Percentiles rank a stretch among this genome's conserved stretches.
phyloP scores from a whole-genome alignment of 2,113 vertebrate species.

The Strix aluco region DNA sequence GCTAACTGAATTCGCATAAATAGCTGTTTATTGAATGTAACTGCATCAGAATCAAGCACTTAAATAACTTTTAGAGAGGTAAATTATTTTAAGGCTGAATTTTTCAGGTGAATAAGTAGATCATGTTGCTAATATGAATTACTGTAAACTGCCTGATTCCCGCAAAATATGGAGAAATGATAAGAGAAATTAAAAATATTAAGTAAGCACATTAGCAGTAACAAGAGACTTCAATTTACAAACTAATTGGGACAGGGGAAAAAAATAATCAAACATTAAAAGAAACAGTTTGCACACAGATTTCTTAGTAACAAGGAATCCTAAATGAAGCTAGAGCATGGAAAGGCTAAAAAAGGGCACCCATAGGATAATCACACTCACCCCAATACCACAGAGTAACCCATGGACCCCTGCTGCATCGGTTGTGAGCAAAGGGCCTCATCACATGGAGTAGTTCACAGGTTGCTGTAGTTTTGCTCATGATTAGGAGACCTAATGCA shows the following conservation, averaged over 20 bases:
- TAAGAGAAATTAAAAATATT: not conserved
- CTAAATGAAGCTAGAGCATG: not conserved
- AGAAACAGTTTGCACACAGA: not conserved
- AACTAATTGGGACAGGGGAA: not conserved
- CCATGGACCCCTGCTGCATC: accelerated
- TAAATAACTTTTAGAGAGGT: not conserved
- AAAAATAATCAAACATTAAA: not conserved
- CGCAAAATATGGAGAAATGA: not conserved
- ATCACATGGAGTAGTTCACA: accelerated
- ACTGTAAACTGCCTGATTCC: not conserved
- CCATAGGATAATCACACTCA: not conserved
- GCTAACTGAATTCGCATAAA: not conserved
- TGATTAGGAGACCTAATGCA: not conserved
- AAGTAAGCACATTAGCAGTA: not conserved
- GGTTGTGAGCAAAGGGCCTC: not conserved
- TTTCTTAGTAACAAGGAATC: not conserved
- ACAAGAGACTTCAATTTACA: not conserved
- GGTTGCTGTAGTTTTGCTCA: accelerated
- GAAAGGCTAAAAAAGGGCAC: not conserved
- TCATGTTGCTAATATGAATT: not conserved
- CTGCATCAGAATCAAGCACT: not conserved
- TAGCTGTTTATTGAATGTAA: not conserved
- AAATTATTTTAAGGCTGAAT: not conserved
- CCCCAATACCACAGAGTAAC: not conserved
- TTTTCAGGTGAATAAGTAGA: not conserved